Conservation (phyloP, 2,113 vertebrate genomes). For the Sapajus apella region DNA sequence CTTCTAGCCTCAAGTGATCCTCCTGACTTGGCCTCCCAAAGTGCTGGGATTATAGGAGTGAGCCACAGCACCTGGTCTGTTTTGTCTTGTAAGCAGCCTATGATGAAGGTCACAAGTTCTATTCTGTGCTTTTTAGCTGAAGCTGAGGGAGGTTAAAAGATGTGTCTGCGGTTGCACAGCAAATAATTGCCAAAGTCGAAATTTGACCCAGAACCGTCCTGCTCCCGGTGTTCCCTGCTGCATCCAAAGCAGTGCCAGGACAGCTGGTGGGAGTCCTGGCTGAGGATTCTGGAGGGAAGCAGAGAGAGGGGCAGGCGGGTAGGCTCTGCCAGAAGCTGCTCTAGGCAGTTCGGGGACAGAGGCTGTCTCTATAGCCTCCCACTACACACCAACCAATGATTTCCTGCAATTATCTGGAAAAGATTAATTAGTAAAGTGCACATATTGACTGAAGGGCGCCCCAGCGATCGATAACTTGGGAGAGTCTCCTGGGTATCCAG, state of each 20-base stretch:
- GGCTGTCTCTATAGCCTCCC: background rate
- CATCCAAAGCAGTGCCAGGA: background rate
- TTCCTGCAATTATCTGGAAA: constrained; percentile 55
- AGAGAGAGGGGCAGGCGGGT: background rate
- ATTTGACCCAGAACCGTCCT: background rate
- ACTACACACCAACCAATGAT: constrained; percentile 43
- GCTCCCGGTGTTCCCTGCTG: background rate
- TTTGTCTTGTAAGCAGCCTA: background rate
- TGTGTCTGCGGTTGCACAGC: background rate
- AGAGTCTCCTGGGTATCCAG: background rate
- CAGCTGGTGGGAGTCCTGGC: background rate
- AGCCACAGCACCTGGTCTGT: no score
- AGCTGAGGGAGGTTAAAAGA: background rate
- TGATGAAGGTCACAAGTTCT: background rate
- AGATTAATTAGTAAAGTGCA: constrained; percentile 78
- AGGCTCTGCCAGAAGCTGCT: background rate
- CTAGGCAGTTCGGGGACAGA: background rate
- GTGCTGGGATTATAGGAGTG: no score
- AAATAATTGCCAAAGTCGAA: background rate
- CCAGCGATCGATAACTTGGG: constrained; percentile 42
- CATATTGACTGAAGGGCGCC: constrained; percentile 56
- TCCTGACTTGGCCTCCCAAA: no score
- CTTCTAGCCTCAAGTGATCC: no score
- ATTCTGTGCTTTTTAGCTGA: background rate
- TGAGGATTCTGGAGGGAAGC: background rate